Percentiles rank a stretch among this genome's conserved stretches.
These are phyloP conservation scores for Portevinia maculata DNA, from an alignment of 2,888 invertebrate genomes.

Conservation along the genomic window DNA sequence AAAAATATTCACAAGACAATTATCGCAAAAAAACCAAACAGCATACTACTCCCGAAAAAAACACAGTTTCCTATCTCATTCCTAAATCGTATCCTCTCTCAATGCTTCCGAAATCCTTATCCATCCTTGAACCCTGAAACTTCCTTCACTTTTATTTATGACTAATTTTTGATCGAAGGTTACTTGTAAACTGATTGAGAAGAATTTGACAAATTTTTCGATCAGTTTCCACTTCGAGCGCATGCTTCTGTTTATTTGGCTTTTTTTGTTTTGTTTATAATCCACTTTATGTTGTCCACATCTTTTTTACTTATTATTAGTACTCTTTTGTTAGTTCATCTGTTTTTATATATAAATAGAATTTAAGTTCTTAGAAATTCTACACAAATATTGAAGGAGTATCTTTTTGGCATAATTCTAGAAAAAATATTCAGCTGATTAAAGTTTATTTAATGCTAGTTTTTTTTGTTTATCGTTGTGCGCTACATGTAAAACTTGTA, in stretches of 20 bases:
- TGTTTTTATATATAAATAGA: conserved; percentile 39
- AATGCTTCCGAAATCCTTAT: conserved; percentile 60
- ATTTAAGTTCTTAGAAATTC: conserved; percentile 36
- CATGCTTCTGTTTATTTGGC: conserved; percentile 64
- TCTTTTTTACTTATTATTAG: conserved; percentile 51
- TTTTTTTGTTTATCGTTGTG: conserved; percentile 59
- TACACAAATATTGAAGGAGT: conserved; percentile 64
- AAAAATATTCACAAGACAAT: conserved; percentile 71
- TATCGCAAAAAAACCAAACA: conserved; percentile 64
- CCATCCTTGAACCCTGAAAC: conserved; percentile 47
- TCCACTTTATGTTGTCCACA: conserved; percentile 72
- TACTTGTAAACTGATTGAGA: conserved; percentile 52
- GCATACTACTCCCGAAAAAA: conserved; percentile 64
- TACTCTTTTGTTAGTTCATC: conserved; percentile 45
- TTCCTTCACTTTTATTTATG: conserved; percentile 74
- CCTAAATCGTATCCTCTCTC: conserved; percentile 46
- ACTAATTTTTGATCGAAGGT: conserved; percentile 73
- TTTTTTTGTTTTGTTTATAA: conserved; percentile 48
- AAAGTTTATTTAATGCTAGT: background rate
- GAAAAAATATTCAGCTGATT: background rate
- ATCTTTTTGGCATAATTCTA: no score
- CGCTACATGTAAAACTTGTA: background rate
- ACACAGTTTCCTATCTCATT: conserved; percentile 54
- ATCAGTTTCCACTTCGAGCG: conserved; percentile 66
- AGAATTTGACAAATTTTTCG: conserved; percentile 59